Percentiles rank a stretch among this genome's conserved stretches.
Conservation (phyloP, 2,888 invertebrate species). For the Nephrocerus scutellatus region DNA sequence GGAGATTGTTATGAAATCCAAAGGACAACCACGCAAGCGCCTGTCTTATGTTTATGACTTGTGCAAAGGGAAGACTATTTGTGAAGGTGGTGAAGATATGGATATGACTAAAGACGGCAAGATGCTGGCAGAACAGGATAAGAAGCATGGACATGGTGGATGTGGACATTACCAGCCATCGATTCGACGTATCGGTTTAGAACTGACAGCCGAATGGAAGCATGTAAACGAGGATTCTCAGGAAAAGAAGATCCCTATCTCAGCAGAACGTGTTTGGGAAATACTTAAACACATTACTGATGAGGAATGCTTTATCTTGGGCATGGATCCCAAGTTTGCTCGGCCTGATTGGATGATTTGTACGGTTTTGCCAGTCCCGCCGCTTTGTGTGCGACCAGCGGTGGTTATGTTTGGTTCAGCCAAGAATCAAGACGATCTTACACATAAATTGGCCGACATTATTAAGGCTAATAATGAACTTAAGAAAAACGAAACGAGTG, state of each 20-base stretch:
- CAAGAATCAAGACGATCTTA: constrained; percentile 97
- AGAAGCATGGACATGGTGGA: constrained; percentile 75
- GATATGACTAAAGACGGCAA: constrained; percentile 77
- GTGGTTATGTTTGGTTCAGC: constrained; percentile 96
- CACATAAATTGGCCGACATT: constrained; percentile 97
- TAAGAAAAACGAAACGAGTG: constrained; percentile 88
- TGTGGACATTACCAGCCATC: constrained; percentile 98
- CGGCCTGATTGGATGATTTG: constrained; percentile 99
- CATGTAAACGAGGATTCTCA: constrained; percentile 93
- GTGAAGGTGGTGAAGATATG: constrained; percentile 98
- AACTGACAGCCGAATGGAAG: constrained; percentile 97
- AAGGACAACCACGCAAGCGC: constrained; percentile 91
- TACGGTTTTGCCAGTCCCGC: constrained; percentile 95
- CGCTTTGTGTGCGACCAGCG: constrained; percentile 91
- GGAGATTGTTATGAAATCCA: constrained; percentile 80
- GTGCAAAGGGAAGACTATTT: constrained; percentile 96
- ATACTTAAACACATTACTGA: constrained; percentile 93
- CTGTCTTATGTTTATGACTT: constrained; percentile 94
- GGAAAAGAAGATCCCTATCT: constrained; percentile 87
- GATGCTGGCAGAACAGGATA: constrained; percentile 47
- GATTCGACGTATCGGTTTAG: constrained; percentile 80
- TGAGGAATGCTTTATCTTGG: constrained; percentile 90
- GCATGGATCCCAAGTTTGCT: constrained; percentile 95
- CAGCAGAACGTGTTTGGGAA: constrained; percentile 95
- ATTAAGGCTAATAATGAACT: constrained; percentile 97